phyloP scores from a whole-genome alignment of 2,797 vertebrate species.

The Alauda arvensis region DNA sequence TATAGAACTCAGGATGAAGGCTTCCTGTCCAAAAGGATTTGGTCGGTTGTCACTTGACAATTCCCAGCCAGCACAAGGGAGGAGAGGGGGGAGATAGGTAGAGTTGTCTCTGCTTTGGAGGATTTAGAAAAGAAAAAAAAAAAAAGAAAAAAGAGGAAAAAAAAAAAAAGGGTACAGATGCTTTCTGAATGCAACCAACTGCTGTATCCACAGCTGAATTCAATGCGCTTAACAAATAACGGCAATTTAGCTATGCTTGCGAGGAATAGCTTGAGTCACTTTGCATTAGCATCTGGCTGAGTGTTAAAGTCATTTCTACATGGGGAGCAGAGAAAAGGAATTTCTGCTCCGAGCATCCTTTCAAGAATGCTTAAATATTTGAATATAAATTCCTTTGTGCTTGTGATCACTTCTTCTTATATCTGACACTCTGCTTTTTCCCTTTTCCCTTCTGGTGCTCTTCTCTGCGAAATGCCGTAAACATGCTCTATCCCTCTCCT shows the following conservation, averaged over 20 bases:
- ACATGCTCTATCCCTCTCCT: conserved; percentile 2
- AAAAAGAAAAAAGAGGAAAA: background rate
- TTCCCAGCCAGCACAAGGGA: conserved; percentile 76
- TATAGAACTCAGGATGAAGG: conserved; percentile 75
- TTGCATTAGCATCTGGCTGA: conserved; percentile 87
- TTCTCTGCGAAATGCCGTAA: conserved; percentile 21
- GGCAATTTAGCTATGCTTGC: conserved; percentile 89
- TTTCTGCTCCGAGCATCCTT: conserved; percentile 78
- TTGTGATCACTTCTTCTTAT: conserved; percentile 70
- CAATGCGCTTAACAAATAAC: conserved; percentile 96
- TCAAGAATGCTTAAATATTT: conserved; percentile 83
- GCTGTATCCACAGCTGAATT: conserved; percentile 86
- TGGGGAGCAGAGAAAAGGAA: conserved; percentile 76
- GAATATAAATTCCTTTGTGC: conserved; percentile 79
- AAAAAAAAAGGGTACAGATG: conserved; percentile 71
- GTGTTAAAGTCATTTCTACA: conserved; percentile 80
- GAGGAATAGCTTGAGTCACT: conserved; percentile 89
- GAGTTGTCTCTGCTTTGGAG: conserved; percentile 75
- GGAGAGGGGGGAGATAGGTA: conserved; percentile 66
- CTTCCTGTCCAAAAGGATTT: conserved; percentile 82
- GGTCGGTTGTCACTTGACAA: conserved; percentile 82
- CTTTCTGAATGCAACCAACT: conserved; percentile 78
- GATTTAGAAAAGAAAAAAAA: conserved; percentile 51
- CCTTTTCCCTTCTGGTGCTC: conserved; percentile 48
- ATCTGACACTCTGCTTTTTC: conserved; percentile 61